phyloP scores from a whole-genome alignment of 2,797 vertebrate species.

The Phalloptychus januarius region DNA sequence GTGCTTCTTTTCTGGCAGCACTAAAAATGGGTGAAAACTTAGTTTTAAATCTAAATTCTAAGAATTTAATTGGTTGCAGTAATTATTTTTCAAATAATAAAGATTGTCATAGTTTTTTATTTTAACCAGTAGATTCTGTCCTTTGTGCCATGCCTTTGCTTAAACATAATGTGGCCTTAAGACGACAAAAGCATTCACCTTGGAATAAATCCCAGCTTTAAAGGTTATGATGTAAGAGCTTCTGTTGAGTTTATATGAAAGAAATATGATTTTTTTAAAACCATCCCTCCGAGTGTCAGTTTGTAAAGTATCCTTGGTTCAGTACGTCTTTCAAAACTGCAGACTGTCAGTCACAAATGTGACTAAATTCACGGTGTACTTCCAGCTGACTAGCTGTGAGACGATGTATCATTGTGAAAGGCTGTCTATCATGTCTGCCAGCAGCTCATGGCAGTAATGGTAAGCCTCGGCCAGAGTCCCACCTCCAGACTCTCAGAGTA shows the following conservation, averaged over 20 bases:
- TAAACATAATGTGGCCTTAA: background rate
- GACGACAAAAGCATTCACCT: background rate
- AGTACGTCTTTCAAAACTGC: slow-evolving; percentile 4
- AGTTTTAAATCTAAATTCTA: slow-evolving; percentile 38
- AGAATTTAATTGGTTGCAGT: slow-evolving; percentile 12
- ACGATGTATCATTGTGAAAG: slow-evolving; percentile 26
- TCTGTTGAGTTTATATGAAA: background rate
- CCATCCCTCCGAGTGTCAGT: background rate
- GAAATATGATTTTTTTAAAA: background rate
- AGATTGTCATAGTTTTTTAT: slow-evolving; percentile 15
- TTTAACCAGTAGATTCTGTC: background rate
- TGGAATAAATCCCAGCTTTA: background rate
- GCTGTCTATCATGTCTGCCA: slow-evolving; percentile 19
- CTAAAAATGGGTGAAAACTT: slow-evolving; percentile 17
- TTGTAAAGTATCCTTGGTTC: background rate
- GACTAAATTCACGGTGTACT: slow-evolving; percentile 20
- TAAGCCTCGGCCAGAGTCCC: slow-evolving; percentile 1
- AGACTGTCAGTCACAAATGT: slow-evolving; percentile 22
- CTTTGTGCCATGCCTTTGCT: background rate
- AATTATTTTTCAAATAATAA: slow-evolving; percentile 14
- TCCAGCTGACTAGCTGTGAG: slow-evolving; percentile 19
- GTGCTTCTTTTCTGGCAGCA: background rate
- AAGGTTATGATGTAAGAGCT: background rate
- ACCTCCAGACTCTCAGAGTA: slow-evolving; percentile 12
- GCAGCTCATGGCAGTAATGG: slow-evolving; percentile 8